Percentiles rank a stretch among this genome's conserved stretches.
Evolutionary conservation across 2,888 invertebrate genomes (phyloP).

Genomic region (Caenorhabditis sulstoni): DNA sequence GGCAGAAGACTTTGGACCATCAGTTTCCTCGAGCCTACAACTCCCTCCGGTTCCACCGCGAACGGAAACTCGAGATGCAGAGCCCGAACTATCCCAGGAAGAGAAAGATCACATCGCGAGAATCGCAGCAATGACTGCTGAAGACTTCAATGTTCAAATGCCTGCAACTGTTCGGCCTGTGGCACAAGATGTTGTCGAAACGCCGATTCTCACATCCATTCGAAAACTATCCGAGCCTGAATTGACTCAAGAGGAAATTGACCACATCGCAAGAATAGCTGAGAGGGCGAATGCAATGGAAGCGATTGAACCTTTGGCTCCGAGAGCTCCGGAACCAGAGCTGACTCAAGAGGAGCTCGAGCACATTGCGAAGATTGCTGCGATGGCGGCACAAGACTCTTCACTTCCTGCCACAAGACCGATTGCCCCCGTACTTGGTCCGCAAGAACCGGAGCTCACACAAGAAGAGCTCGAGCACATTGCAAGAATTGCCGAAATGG

Average conservation of each 20-base stretch:
- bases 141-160: not conserved
- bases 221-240: conserved; percentile 21
- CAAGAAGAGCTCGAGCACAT: conserved; percentile 31
- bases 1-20: conserved; percentile 11
- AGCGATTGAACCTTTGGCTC: not conserved
- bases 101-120: conserved; percentile 65
- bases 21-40: not conserved
- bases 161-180: not conserved
- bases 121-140: conserved; percentile 34
- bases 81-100: conserved; percentile 58
- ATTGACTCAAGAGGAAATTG: conserved; percentile 62
- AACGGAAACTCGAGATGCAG: no score
- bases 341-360: conserved; percentile 57
- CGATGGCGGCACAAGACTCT: conserved; percentile 44
- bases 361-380: conserved; percentile 58
- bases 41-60: no score
- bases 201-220: not conserved
- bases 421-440: not conserved
- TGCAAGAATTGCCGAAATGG: conserved; percentile 22
- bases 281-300: conserved; percentile 57
- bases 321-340: conserved; percentile 10
- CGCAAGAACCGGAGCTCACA: not conserved
- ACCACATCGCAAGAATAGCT: conserved; percentile 72
- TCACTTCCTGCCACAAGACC: not conserved
- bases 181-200: no score